phyloP scores from a whole-genome alignment of 2,797 vertebrate species.

The Aplochiton taeniatus region DNA sequence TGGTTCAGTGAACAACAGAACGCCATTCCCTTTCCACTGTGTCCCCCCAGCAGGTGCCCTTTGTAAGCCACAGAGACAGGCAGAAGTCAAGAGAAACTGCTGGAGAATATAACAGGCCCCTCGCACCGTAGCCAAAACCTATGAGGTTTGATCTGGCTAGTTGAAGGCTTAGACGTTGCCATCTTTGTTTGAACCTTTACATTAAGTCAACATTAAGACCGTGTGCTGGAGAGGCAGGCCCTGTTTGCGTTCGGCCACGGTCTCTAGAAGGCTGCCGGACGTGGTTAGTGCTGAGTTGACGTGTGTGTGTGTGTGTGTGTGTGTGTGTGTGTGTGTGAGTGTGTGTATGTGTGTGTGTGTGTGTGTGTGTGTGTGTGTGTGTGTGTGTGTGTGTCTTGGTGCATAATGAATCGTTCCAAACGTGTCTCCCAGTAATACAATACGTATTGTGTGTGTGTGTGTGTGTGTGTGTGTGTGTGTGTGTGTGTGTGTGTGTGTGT shows the following conservation, averaged over 20 bases:
- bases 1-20: constrained; percentile 35
- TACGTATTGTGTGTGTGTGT: not conserved
- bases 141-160: not conserved
- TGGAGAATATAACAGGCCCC: not conserved
- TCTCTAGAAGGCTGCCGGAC: no score
- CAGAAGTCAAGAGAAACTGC: not conserved
- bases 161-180: no score
- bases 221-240: not conserved
- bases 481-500: constrained; percentile 4
- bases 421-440: constrained; percentile 17
- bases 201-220: no score
- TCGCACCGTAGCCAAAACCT: not conserved
- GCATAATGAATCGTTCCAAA: constrained; percentile 22
- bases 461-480: constrained; percentile 4
- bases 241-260: not conserved
- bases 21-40: constrained; percentile 16
- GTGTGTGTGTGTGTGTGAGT: not conserved
- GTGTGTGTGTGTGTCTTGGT: constrained; percentile 33
- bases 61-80: constrained; percentile 16
- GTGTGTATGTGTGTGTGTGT: constrained; percentile 10
- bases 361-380: constrained; percentile 16
- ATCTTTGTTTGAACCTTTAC: no score
- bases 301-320: not conserved
- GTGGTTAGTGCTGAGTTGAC: not conserved
- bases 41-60: constrained; percentile 16